Evolutionary conservation across 2,113 vertebrate species (phyloP), one percentile per base, ranked within the genome.

Genomic region (Typhlomys cinereus): DNA sequence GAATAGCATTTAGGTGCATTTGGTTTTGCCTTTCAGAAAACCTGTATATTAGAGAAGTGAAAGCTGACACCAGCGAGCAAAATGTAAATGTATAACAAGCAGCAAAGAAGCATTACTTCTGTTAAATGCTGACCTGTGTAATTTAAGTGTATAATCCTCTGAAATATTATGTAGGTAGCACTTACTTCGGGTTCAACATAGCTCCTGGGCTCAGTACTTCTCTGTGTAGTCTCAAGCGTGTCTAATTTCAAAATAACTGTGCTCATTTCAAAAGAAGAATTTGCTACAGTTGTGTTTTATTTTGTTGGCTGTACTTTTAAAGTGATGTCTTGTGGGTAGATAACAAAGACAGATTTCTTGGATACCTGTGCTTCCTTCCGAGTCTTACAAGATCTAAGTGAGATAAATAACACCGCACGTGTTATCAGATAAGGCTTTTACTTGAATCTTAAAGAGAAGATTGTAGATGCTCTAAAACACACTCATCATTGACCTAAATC

Each of bases 171-270:
- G n/a, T 46, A 27, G 34, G 25, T 61, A 39, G 79, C 79, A 75
- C 18, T 84, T 91, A 15, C n/a, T 92, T 93, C 44, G 39, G 88
- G 21, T 88, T 93, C 39, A 83, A 4, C 48, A 46, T 44, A 62
- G 52, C 79, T 90, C 36, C 69, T 41, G 54, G 83, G 12, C 54
- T 27, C 12, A 67, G 44, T 14, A 48, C 23, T 57, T 87, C 17
- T 25, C 25, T 52, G 34, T 44, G 17, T 2, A 34, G 29, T 90
- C 64, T 62, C 48, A 54, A 75, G 29, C 41, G 82, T 61, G 10
- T 73, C 36, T 87, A 75, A 75, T 88, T 88, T 90, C 46, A 76
- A 95, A 90, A 92, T 89, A 95, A 57, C 41, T 91, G 15, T 93
- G 41, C 12, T 90, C 13, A 85, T 29, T 88, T 85, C 74, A 61